Evolutionary conservation across 2,797 vertebrate genomes (phyloP), one percentile per base, ranked within the genome.

Genomic region (Poecilia picta): DNA sequence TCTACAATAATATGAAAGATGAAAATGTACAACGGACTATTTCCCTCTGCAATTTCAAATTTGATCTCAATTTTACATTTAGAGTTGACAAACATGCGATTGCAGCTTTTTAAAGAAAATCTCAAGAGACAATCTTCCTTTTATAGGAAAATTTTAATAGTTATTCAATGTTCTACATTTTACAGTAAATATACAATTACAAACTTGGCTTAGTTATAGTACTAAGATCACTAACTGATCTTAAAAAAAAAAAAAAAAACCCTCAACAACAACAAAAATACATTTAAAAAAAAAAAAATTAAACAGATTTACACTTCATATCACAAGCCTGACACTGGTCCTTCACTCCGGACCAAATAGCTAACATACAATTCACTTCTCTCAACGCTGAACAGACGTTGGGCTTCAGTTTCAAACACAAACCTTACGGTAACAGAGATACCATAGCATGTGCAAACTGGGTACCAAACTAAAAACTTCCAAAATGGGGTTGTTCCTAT

Each of bases 151-250:
- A 95, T 97, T 98, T 98, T 98, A 97, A 97, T 98, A 98, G 97
- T 98, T 98, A 97, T 97, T 95, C 95, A 99, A 97, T 97, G 97
- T 97, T 99, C 98, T 98, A 99, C 98, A 98, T 98, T 97, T 98
- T 98, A 99, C 98, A 99, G 98, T 98, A 98, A 98, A 98, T 98
- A 98, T 98, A 98, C 97, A 98, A 97, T 98, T 98, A 99, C 98
- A 99, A 99, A 99, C 97, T 97, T 97, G 98, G 97, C 97, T 98
- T 98, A 97, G 97, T 97, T 97, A 97, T 97, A 96, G 97, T 97
- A 97, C 96, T 96, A 95, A 96, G 97, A 98, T 97, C 97, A 97
- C 96, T 95, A 98, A 96, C 96, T 97, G 97, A 97, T 97, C 96
- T 96, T 97, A 89, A 91, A 96, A 94, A 96, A 96, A 90, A 95